Evolutionary conservation across 2,888 invertebrate species (phyloP).

Genomic region (Phyto melanocephala): DNA sequence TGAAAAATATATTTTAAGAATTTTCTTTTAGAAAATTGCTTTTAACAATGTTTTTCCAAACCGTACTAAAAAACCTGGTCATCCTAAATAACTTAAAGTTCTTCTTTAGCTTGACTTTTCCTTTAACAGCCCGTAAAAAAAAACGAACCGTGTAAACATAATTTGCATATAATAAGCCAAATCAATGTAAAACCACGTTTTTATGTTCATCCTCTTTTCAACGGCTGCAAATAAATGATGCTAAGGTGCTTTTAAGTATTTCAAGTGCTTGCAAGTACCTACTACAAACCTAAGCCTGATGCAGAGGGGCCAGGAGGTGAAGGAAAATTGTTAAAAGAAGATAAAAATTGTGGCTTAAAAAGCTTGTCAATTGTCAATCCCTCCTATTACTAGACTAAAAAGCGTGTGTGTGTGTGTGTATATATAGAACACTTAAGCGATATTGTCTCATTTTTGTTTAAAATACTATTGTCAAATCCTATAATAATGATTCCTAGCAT

Average conservation of each 20-base stretch:
- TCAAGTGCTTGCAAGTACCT: conserved; percentile 19
- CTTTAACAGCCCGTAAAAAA: background rate
- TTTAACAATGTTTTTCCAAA: no score
- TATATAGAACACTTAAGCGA: conserved; percentile 67
- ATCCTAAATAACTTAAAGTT: background rate
- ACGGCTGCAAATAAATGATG: conserved; percentile 32
- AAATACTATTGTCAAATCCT: conserved; percentile 41
- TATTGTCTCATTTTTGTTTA: conserved; percentile 74
- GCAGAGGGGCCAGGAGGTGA: background rate
- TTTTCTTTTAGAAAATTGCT: no score
- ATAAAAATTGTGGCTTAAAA: conserved; percentile 49
- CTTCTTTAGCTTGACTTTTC: conserved; percentile 5
- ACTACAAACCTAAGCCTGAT: background rate
- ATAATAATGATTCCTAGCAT: no score
- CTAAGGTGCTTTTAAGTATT: conserved; percentile 13
- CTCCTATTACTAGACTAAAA: background rate
- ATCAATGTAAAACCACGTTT: conserved; percentile 77
- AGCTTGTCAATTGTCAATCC: conserved; percentile 75
- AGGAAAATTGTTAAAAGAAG: background rate
- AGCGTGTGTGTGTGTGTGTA: background rate
- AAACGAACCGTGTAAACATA: conserved; percentile 70
- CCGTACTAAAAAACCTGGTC: no score
- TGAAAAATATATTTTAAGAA: no score
- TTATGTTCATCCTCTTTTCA: conserved; percentile 8
- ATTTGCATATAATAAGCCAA: conserved; percentile 79